phyloP scores from a whole-genome alignment of 2,113 vertebrate species.

The Prinia subflava region DNA sequence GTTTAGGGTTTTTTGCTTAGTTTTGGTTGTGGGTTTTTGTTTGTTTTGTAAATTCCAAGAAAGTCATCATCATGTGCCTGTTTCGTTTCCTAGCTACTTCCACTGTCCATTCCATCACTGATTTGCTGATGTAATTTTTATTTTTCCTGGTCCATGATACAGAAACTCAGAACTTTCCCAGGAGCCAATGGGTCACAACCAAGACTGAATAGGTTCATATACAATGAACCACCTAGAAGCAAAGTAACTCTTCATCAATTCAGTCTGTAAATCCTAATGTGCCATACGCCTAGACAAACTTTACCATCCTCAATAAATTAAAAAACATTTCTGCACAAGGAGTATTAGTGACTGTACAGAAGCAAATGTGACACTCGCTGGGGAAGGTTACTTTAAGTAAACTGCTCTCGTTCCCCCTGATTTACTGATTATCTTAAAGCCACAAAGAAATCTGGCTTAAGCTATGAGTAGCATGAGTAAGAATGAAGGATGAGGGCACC shows the following conservation, averaged over 20 bases:
- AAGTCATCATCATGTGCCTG: slow-evolving; percentile 20
- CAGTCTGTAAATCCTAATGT: neutral
- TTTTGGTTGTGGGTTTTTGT: neutral
- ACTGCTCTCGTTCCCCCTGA: neutral
- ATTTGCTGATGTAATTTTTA: neutral
- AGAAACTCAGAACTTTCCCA: neutral
- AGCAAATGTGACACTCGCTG: neutral
- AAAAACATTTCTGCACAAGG: neutral
- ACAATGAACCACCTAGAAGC: neutral
- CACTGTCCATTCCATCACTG: neutral
- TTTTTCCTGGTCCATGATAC: neutral
- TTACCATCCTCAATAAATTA: neutral
- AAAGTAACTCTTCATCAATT: neutral
- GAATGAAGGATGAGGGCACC: neutral
- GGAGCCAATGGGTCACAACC: slow-evolving; percentile 1
- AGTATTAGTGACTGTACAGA: neutral
- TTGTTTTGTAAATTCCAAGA: neutral
- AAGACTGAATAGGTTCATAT: neutral
- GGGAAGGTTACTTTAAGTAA: neutral
- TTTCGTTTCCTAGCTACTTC: neutral
- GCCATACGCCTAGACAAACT: neutral
- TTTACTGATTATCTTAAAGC: neutral
- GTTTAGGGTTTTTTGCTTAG: neutral
- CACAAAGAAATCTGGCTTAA: neutral
- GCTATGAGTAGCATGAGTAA: neutral